Evolutionary conservation across 2,113 vertebrate genomes (phyloP).

Genomic region (Leiothrix lutea): DNA sequence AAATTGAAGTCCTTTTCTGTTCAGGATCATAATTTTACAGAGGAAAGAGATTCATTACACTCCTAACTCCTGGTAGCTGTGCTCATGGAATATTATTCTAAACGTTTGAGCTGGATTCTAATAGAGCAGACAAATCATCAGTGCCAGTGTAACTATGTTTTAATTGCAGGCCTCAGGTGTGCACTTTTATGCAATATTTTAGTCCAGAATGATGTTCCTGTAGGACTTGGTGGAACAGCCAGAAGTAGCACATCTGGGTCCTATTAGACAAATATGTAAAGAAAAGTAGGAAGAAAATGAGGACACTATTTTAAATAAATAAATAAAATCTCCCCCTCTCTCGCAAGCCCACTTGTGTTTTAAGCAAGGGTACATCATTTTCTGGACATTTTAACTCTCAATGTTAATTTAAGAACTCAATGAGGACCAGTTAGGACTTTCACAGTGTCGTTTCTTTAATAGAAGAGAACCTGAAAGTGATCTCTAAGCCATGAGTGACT

Average conservation of each 20-base stretch:
- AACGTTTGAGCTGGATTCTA: background rate
- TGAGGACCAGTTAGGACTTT: background rate
- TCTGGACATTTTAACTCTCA: background rate
- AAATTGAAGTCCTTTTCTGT: background rate
- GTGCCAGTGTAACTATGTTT: background rate
- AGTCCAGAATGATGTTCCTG: background rate
- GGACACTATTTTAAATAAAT: background rate
- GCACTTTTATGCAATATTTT: background rate
- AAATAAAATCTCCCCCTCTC: background rate
- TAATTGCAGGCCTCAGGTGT: background rate
- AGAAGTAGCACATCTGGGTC: background rate
- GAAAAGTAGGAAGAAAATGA: background rate
- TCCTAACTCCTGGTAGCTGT: background rate
- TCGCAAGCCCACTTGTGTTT: background rate
- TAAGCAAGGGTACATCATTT: background rate
- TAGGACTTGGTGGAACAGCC: background rate
- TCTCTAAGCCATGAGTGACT: background rate
- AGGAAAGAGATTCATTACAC: background rate
- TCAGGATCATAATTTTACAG: background rate
- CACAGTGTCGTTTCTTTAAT: background rate
- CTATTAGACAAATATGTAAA: background rate
- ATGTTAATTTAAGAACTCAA: constrained; percentile 3
- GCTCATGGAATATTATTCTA: background rate
- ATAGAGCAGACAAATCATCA: background rate
- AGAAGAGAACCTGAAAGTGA: background rate